A percentile compares a stretch with the other conserved stretches of the same genome.
Evolutionary conservation across 2,113 vertebrate species (phyloP).

Genomic region (Cyanoramphus novaezelandiae): DNA sequence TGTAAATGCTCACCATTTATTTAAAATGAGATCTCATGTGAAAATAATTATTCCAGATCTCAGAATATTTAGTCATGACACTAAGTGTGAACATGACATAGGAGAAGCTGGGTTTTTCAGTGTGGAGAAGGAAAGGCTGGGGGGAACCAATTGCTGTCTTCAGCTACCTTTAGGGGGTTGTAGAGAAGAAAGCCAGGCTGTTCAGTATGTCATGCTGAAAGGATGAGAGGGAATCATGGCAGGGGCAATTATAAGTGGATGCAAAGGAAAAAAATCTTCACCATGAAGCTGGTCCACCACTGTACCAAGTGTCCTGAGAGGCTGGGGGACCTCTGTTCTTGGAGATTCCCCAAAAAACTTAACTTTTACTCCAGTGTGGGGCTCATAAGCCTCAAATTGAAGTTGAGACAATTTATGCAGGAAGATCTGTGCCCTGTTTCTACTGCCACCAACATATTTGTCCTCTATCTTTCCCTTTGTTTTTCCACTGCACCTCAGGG

Average conservation of each 20-base stretch:
- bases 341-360: not conserved
- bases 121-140: not conserved
- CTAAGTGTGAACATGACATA: not conserved
- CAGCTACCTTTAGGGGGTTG: not conserved
- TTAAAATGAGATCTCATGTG: not conserved
- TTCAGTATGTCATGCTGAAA: not conserved
- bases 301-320: not conserved
- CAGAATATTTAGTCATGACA: not conserved
- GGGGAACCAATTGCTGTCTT: not conserved
- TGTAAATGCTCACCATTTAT: not conserved
- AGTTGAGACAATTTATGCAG: not conserved
- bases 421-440: rapidly evolving
- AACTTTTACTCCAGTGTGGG: rapidly evolving
- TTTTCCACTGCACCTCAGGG: not conserved
- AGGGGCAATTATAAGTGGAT: not conserved
- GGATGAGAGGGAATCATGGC: not conserved
- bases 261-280: not conserved
- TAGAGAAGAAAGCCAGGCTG: not conserved
- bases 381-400: rapidly evolving
- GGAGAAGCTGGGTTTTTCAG: not conserved
- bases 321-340: not conserved
- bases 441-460: not conserved
- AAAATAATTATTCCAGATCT: not conserved
- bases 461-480: not conserved
- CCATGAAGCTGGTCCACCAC: not conserved